Percentiles rank a stretch among this genome's conserved stretches.
Conservation (phyloP, 2,113 vertebrate genomes). For the Ictalurus furcatus region DNA sequence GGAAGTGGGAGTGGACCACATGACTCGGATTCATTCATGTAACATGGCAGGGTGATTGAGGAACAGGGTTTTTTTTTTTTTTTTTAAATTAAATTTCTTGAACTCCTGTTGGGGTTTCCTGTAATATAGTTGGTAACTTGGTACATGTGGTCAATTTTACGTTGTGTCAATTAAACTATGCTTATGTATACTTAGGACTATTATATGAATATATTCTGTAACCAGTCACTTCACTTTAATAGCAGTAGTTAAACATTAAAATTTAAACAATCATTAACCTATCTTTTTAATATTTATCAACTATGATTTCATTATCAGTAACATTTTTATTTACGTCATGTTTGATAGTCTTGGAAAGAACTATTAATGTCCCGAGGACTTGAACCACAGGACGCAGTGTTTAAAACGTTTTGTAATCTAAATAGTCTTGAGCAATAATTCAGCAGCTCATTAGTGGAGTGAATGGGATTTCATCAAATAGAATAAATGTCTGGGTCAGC, state of each 20-base stretch:
- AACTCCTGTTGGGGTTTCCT: not conserved
- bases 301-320: not conserved
- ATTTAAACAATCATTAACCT: not conserved
- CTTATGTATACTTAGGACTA: not conserved
- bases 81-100: too few relatives aligned
- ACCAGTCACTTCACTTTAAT: not conserved
- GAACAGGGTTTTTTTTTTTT: not conserved
- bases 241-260: not conserved
- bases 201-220: not conserved
- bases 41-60: not conserved
- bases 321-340: not conserved
- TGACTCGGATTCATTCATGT: not conserved
- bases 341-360: not conserved
- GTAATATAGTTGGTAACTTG: not conserved
- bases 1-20: slow-evolving; percentile 21
- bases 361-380: not conserved
- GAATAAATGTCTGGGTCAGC: not conserved
- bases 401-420: not conserved
- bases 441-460: not conserved
- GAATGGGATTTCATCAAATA: not conserved
- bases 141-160: not conserved
- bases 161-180: not conserved
- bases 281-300: not conserved
- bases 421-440: not conserved
- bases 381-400: not conserved